phyloP scores from a whole-genome alignment of 2,797 vertebrate genomes.

The Staurois parvus region DNA sequence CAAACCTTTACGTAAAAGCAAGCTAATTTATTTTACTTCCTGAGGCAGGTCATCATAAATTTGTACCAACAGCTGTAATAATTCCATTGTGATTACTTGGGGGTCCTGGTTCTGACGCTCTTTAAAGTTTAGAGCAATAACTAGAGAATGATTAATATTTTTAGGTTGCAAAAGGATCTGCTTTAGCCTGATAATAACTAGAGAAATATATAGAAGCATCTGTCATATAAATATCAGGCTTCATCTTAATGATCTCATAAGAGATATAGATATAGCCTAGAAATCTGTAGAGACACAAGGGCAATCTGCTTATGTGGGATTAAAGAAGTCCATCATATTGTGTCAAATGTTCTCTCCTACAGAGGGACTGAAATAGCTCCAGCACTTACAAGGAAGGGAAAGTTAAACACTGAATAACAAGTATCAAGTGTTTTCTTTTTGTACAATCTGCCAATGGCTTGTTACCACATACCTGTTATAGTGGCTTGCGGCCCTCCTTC shows the following conservation, averaged over 20 bases:
- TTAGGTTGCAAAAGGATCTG: background rate
- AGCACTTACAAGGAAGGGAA: background rate
- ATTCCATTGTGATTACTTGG: too few species aligned
- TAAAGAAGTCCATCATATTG: constrained; percentile 27
- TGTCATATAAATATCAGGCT: background rate
- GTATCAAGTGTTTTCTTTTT: too few species aligned
- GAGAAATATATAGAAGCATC: constrained; percentile 19
- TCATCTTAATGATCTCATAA: constrained; percentile 24
- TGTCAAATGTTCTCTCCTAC: constrained; percentile 20
- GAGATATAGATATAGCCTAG: background rate
- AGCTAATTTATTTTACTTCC: too few species aligned
- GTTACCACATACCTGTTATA: too few species aligned
- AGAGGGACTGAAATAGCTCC: background rate
- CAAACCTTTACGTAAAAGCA: too few species aligned
- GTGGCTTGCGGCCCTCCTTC: too few species aligned
- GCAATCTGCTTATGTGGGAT: constrained; percentile 19
- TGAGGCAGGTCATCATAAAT: too few species aligned
- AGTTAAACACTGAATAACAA: too few species aligned
- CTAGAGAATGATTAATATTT: constrained; percentile 18
- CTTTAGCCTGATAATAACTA: background rate
- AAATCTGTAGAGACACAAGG: constrained; percentile 21
- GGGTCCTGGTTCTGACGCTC: too few species aligned
- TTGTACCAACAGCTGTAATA: too few species aligned
- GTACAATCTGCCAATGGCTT: too few species aligned
- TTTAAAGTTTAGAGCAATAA: background rate